phyloP scores from a whole-genome alignment of 1,140 invertebrate genomes.

The Aphelenchoides besseyi region DNA sequence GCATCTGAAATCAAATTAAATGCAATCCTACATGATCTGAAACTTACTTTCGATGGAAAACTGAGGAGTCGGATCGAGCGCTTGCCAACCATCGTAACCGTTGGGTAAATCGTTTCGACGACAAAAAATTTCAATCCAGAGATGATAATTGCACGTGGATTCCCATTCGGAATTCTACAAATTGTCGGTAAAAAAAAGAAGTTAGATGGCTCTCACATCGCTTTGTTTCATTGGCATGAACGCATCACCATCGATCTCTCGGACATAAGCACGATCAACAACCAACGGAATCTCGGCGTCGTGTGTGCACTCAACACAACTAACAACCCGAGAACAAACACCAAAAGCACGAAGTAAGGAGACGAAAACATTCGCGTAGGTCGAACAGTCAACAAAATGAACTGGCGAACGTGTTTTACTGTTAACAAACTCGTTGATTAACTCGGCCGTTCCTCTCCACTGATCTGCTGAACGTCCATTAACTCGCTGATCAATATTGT shows the following conservation, averaged over 20 bases:
- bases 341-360: constrained; percentile 6
- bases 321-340: constrained; percentile 10
- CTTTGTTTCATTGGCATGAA: constrained; percentile 17
- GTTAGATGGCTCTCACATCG: not conserved
- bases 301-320: not conserved
- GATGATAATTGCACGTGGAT: not conserved
- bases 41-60: constrained; percentile 1
- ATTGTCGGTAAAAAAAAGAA: not conserved
- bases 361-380: constrained; percentile 6
- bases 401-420: not conserved
- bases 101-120: not conserved
- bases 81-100: constrained; percentile 19
- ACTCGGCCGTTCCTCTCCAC: not conserved
- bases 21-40: too few relatives aligned
- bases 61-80: constrained; percentile 16
- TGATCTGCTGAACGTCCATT: not conserved
- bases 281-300: constrained; percentile 6
- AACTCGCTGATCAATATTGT: not conserved
- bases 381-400: too few relatives aligned
- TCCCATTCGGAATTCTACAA: constrained; percentile 7
- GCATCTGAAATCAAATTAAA: not conserved
- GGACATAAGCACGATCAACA: constrained; percentile 9
- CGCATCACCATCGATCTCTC: not conserved
- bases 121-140: constrained; percentile 10
- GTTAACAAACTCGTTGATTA: constrained; percentile 1